Conservation (phyloP, 2,888 invertebrate species). For the Pachymerium ferrugineum region DNA sequence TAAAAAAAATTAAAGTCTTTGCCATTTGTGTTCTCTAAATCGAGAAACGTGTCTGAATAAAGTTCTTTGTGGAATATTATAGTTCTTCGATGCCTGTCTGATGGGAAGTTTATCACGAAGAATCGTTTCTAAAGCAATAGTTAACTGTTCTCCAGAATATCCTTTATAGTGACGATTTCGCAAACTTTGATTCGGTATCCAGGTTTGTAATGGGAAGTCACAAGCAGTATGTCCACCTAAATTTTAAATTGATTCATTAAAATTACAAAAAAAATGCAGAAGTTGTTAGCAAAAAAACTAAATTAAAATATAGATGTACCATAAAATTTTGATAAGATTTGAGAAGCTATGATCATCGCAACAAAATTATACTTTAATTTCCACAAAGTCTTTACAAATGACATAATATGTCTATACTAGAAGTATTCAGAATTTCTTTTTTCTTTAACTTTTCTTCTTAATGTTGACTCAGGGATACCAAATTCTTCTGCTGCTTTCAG, state of each 20-base stretch:
- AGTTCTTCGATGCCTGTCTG: neutral
- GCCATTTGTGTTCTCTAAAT: neutral
- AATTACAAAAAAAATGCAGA: neutral
- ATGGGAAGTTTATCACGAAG: neutral
- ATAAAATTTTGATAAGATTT: too few species aligned
- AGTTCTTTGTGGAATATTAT: neutral
- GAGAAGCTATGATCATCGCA: too few species aligned
- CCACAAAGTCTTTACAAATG: neutral
- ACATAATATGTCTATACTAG: too few species aligned
- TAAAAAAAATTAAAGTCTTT: neutral
- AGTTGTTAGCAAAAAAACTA: too few species aligned
- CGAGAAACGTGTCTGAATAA: neutral
- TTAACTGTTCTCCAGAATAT: neutral
- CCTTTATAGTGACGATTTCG: slow-evolving; percentile 3
- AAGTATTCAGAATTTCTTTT: too few species aligned
- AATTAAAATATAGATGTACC: neutral
- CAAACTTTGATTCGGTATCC: neutral
- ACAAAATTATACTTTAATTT: too few species aligned
- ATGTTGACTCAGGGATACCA: neutral
- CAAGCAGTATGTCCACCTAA: neutral
- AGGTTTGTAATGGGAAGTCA: neutral
- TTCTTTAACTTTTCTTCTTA: neutral
- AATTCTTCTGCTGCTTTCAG: neutral
- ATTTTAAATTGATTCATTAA: slow-evolving; percentile 7
- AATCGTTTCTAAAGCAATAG: neutral